Evolutionary conservation across 2,113 vertebrate species (phyloP), one percentile per base, ranked within the genome.

Genomic region (Clarias gariepinus): DNA sequence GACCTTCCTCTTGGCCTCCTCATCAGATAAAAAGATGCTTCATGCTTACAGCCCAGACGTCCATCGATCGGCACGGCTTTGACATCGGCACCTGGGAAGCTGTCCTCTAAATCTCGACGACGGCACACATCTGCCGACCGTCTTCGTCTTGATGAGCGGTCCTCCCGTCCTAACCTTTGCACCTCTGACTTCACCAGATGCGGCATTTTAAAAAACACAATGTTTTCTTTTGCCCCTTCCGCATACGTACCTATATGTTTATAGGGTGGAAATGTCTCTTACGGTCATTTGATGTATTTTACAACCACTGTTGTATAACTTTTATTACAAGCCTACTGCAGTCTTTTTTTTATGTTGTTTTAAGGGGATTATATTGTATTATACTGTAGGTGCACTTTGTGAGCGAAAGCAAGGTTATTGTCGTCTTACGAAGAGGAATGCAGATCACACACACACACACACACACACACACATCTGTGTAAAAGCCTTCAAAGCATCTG

Each of bases 51-150:
- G 83, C 87, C 83, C 76, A 89, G 86, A 88, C n/a, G 36, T 73
- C 81, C 71, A 68, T 84, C 77, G 68, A 60, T 81, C 74, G 71
- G 87, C 77, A 86, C 73, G 73, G 21, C 87, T 84, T 89, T 74
- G 81, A 84, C 81, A 91, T 86, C 86, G 90, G 87, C 91, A 93
- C 90, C 89, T 93, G 90, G 80, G 55, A 74, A 73, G 28, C 16
- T 84, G 85, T 85, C 60, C 69, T 66, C 82, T 91, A 91, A 93
- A 93, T 91, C 89, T 90, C 85, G 89, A 80, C 71, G 89, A 84
- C 84, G 85, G 87, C 61, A 15, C 4, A 83, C 85, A 92, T 90
- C 85, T 84, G 87, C 61, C 36, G 25, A 60, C 64, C 64, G 71
- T 47, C 53, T 81, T 41, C 64, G 21, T 33, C 16, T 30, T 60